Conservation (phyloP, 2,797 vertebrate genomes). For the Sylvilagus floridanus region DNA sequence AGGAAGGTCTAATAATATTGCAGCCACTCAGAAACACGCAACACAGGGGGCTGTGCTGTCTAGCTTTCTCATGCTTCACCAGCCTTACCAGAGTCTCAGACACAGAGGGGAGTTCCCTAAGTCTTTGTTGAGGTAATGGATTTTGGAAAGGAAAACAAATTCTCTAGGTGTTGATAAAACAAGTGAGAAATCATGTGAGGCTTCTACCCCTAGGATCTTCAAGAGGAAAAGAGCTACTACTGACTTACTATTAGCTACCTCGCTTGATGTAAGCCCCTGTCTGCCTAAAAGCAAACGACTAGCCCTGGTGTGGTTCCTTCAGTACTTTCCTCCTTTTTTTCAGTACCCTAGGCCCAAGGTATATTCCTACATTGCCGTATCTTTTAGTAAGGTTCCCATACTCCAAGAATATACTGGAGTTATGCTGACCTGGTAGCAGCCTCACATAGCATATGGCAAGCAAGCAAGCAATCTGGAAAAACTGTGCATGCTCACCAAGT, state of each 20-base stretch:
- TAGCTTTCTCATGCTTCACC: neutral
- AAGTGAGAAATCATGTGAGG: neutral
- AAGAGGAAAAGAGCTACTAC: neutral
- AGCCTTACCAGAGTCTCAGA: neutral
- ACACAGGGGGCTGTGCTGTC: neutral
- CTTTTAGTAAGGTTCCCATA: neutral
- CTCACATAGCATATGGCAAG: neutral
- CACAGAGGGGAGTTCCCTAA: neutral
- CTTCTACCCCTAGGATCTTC: neutral
- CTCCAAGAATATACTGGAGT: neutral
- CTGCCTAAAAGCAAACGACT: neutral
- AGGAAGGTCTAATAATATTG: neutral
- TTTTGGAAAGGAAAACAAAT: neutral
- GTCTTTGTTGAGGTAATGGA: neutral
- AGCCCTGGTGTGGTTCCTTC: neutral
- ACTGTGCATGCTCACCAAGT: neutral
- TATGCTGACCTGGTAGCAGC: neutral
- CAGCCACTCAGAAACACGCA: neutral
- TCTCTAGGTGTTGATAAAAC: neutral
- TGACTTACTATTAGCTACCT: too few species aligned
- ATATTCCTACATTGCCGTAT: neutral
- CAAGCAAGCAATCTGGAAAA: neutral
- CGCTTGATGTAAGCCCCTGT: neutral
- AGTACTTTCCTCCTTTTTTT: neutral
- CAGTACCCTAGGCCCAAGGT: neutral